Evolutionary conservation across 2,797 vertebrate genomes (phyloP).

Genomic region (Coranthus polyacanthus): DNA sequence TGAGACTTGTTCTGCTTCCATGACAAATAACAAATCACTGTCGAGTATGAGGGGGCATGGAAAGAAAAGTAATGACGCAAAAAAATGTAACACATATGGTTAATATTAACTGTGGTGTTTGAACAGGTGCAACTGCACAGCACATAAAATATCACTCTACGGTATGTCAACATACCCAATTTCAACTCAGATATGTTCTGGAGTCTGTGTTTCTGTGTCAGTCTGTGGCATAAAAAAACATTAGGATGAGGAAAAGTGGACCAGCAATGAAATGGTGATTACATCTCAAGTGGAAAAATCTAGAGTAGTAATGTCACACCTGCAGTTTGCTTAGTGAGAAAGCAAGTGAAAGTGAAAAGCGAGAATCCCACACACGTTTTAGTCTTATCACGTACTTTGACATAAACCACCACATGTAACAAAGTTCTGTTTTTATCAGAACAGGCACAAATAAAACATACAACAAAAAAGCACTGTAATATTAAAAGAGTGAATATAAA

Average conservation of each 20-base stretch:
- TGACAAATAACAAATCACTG: conserved; percentile 43
- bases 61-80: conserved; percentile 35
- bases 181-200: conserved; percentile 34
- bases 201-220: conserved; percentile 31
- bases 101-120: conserved; percentile 48
- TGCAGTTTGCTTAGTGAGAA: conserved; percentile 47
- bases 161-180: conserved; percentile 33
- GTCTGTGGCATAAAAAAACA: conserved; percentile 37
- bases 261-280: conserved; percentile 57
- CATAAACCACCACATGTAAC: conserved; percentile 2
- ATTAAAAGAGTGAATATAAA: conserved; percentile 76
- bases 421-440: conserved; percentile 49
- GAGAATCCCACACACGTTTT: conserved; percentile 28
- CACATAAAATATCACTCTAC: conserved; percentile 51
- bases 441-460: conserved; percentile 51
- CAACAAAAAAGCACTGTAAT: conserved; percentile 65
- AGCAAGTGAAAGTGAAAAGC: conserved; percentile 42
- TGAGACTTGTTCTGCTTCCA: not conserved
- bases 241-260: conserved; percentile 38
- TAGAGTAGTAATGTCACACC: conserved; percentile 41
- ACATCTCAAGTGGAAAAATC: conserved; percentile 36
- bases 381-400: conserved; percentile 33
- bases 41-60: conserved; percentile 21
- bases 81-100: conserved; percentile 46
- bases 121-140: conserved; percentile 62